phyloP scores from a whole-genome alignment of 2,113 vertebrate species.

The Phasianus colchicus region DNA sequence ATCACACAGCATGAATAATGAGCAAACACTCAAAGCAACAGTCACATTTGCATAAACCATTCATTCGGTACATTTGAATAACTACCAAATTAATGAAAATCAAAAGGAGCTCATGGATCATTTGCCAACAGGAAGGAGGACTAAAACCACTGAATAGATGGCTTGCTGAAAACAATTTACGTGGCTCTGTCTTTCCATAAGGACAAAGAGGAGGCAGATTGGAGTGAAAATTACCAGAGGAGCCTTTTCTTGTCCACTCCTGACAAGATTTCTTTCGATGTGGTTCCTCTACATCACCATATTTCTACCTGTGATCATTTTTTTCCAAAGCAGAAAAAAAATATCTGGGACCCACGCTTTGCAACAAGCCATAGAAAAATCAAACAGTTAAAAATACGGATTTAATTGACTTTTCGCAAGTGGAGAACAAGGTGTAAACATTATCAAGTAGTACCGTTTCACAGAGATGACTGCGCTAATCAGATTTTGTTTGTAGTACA shows the following conservation, averaged over 20 bases:
- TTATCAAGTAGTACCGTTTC: neutral
- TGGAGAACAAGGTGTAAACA: neutral
- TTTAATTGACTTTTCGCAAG: neutral
- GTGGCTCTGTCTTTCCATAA: neutral
- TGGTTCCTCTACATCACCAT: neutral
- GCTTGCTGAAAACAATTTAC: neutral
- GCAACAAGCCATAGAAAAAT: neutral
- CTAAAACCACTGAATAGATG: neutral
- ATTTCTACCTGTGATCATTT: neutral
- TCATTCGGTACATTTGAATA: slow-evolving; percentile 40
- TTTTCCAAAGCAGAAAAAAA: neutral
- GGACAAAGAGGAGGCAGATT: neutral
- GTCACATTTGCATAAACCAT: slow-evolving; percentile 63
- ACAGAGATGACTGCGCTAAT: neutral
- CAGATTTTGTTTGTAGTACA: neutral
- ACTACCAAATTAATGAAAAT: slow-evolving; percentile 52
- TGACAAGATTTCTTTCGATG: neutral
- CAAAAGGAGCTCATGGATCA: slow-evolving; percentile 40
- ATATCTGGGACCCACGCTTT: neutral
- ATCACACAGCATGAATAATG: slow-evolving; percentile 51
- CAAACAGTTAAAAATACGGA: neutral
- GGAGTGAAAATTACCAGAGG: neutral
- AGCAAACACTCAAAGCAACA: slow-evolving; percentile 42
- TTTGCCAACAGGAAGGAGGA: slow-evolving; percentile 31
- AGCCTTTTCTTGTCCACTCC: neutral